A percentile compares a stretch with the other conserved stretches of the same genome.
phyloP scores from a whole-genome alignment of 53 echinoderm and acorn worm genomes.

The Arbacia lixula region DNA sequence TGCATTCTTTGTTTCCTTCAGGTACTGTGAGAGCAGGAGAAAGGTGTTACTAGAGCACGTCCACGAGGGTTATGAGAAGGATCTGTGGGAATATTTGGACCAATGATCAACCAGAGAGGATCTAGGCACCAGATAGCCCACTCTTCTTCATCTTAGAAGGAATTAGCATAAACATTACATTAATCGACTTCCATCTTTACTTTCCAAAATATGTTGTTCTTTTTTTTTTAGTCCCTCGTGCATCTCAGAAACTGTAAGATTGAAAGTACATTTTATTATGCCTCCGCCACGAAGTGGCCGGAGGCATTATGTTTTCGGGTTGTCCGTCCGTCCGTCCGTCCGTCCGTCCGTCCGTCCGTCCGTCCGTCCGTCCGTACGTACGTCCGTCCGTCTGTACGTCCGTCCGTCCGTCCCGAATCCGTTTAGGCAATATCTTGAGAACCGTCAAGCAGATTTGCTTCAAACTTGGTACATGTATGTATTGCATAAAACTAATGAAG shows the following conservation, averaged over 20 bases:
- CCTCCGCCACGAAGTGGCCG: too few species aligned
- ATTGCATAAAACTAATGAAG: too few species aligned
- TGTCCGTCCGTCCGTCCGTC: too few species aligned
- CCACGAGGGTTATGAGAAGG: conserved; percentile 98
- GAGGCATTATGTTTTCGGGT: too few species aligned
- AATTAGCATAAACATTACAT: not conserved
- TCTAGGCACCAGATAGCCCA: not conserved
- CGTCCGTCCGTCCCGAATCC: too few species aligned
- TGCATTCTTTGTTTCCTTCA: conserved; percentile 46
- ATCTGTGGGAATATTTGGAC: conserved; percentile 93
- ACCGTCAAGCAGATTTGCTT: too few species aligned
- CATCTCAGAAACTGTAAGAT: not conserved
- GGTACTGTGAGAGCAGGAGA: conserved; percentile 97
- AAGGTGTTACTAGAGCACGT: conserved; percentile 97
- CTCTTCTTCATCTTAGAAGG: not conserved
- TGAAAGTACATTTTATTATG: too few species aligned
- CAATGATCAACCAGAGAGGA: conserved; percentile 12
- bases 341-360: too few species aligned
- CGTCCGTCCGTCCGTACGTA: too few species aligned
- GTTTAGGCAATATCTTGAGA: too few species aligned
- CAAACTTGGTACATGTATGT: too few species aligned
- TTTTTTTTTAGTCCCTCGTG: not conserved
- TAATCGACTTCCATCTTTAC: conserved; percentile 36
- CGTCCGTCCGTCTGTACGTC: too few species aligned
- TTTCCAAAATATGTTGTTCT: conserved; percentile 31